phyloP scores from a whole-genome alignment of 2,113 vertebrate genomes.

The Carassius carassius region DNA sequence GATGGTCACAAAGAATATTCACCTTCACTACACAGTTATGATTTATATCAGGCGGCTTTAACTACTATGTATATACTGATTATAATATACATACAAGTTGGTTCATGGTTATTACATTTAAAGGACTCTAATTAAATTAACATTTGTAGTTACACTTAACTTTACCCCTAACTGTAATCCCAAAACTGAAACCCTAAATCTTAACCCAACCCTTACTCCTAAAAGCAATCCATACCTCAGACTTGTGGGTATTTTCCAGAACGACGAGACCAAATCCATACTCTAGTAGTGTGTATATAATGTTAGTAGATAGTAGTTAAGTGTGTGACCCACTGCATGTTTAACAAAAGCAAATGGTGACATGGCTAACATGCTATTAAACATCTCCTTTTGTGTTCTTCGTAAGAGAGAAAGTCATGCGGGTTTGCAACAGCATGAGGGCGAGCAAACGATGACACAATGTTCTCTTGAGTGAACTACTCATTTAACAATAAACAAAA shows the following conservation, averaged over 20 bases:
- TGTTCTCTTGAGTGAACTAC: background rate
- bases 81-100: background rate
- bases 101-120: background rate
- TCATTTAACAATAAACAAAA: background rate
- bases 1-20: background rate
- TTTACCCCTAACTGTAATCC: background rate
- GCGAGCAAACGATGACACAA: background rate
- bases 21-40: background rate
- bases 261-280: background rate
- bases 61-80: background rate
- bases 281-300: background rate
- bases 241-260: background rate
- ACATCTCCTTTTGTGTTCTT: conserved; percentile 10
- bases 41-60: background rate
- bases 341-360: background rate
- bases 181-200: background rate
- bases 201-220: background rate
- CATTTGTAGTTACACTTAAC: background rate
- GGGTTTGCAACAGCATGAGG: background rate
- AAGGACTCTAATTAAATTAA: background rate
- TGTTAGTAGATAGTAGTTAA: background rate
- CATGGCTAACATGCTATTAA: background rate
- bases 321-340: background rate
- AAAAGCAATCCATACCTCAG: background rate
- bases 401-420: background rate